phyloP scores from a whole-genome alignment of 1,140 invertebrate genomes.

The Trigoniulus corallinus region DNA sequence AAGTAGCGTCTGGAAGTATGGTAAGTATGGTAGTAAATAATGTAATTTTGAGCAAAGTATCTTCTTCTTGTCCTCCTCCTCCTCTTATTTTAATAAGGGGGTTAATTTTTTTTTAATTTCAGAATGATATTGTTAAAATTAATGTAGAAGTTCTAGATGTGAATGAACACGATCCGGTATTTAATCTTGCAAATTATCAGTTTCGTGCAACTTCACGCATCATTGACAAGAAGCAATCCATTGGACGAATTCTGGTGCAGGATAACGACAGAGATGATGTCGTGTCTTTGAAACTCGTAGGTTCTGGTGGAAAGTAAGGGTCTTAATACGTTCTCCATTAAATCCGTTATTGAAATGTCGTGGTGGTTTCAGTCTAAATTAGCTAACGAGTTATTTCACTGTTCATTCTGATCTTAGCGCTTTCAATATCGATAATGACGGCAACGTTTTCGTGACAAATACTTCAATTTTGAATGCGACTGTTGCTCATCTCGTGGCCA shows the following conservation, averaged over 20 bases:
- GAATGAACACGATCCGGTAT: slow-evolving; percentile 76
- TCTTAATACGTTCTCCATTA: slow-evolving; percentile 11
- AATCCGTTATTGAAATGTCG: too few species aligned
- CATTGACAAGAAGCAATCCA: slow-evolving; percentile 19
- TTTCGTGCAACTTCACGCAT: slow-evolving; percentile 41
- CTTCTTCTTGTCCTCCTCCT: not conserved
- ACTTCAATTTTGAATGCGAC: slow-evolving; percentile 32
- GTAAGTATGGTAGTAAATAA: too few species aligned
- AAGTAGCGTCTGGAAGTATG: slow-evolving; percentile 60
- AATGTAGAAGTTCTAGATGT: slow-evolving; percentile 69
- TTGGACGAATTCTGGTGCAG: slow-evolving; percentile 52
- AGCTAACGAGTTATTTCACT: too few species aligned
- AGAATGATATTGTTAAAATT: slow-evolving; percentile 58
- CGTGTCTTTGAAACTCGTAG: slow-evolving; percentile 47
- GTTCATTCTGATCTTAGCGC: slow-evolving; percentile 15
- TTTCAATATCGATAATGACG: slow-evolving; percentile 35
- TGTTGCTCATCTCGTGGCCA: slow-evolving; percentile 50
- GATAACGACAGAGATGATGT: slow-evolving; percentile 62
- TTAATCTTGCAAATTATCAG: slow-evolving; percentile 70
- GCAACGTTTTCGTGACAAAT: slow-evolving; percentile 30
- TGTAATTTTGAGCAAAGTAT: not conserved
- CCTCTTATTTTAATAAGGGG: not conserved
- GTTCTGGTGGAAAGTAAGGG: slow-evolving; percentile 45
- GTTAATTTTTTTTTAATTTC: slow-evolving; percentile 13
- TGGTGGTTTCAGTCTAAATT: too few species aligned